Conservation (phyloP, 2,113 vertebrate genomes). For the Sphaerodactylus townsendi region DNA sequence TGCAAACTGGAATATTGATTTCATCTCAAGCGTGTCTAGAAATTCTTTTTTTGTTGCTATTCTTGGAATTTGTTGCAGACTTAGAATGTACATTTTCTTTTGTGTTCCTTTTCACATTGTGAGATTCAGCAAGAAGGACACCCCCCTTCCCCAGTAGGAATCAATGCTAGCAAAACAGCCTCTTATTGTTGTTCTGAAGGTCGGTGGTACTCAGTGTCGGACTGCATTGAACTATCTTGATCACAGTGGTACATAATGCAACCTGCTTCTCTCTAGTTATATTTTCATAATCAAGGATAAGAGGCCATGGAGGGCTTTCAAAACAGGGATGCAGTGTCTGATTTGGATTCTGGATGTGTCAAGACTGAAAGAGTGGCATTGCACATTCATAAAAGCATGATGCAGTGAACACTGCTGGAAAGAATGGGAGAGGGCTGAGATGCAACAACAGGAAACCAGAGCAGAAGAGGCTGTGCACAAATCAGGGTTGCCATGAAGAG, state of each 20-base stretch:
- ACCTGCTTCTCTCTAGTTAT: background rate
- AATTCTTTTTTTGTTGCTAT: background rate
- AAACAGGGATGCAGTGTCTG: too few relatives aligned
- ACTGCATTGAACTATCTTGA: background rate
- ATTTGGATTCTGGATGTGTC: too few relatives aligned
- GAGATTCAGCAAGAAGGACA: background rate
- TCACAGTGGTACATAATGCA: background rate
- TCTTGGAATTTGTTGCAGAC: background rate
- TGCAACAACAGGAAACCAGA: too few relatives aligned
- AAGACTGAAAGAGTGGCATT: too few relatives aligned
- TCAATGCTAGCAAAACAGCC: background rate
- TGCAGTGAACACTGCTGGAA: too few relatives aligned
- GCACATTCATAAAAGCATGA: too few relatives aligned
- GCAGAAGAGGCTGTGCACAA: too few relatives aligned
- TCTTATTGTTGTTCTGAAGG: background rate
- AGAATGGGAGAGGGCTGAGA: too few relatives aligned
- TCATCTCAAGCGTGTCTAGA: too few relatives aligned
- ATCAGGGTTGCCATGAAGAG: too few relatives aligned
- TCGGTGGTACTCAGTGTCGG: background rate
- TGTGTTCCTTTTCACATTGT: constrained; percentile 1
- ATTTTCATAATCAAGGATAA: constrained; percentile 1
- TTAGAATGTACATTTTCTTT: background rate
- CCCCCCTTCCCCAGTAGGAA: background rate
- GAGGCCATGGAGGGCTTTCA: too few relatives aligned
- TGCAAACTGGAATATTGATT: too few relatives aligned